Evolutionary conservation across 2,113 vertebrate species (phyloP).

Genomic region (Phaetusa simplex): DNA sequence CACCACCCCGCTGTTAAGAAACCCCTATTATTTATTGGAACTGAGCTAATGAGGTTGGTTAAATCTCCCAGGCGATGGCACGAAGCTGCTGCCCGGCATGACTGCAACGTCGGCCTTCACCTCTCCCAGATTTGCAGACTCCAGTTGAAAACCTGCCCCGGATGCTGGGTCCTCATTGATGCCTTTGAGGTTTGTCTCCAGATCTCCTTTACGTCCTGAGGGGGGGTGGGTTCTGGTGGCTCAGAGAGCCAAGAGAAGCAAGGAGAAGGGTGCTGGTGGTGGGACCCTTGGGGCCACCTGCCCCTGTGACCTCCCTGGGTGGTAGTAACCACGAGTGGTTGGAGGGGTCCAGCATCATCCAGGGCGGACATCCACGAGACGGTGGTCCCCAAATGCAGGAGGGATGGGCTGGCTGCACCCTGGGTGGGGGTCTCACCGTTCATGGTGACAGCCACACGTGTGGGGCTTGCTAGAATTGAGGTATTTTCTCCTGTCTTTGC

Average conservation of each 20-base stretch:
- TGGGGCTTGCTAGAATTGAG: neutral
- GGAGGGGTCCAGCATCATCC: neutral
- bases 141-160: neutral
- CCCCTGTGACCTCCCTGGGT: accelerated
- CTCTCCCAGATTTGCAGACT: neutral
- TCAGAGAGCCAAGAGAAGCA: neutral
- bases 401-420: neutral
- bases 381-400: neutral
- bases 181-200: neutral
- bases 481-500: neutral
- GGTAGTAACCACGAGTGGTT: neutral
- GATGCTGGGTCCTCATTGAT: neutral
- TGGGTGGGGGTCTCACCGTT: neutral
- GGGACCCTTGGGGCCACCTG: neutral
- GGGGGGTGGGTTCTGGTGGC: neutral
- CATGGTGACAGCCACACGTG: accelerated
- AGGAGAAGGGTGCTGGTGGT: neutral
- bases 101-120: neutral
- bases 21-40: neutral
- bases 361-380: accelerated
- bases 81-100: neutral
- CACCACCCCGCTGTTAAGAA: neutral
- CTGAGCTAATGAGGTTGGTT: neutral
- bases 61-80: neutral
- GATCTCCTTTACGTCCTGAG: neutral